Conservation (phyloP, 1,140 invertebrate genomes). For the Cotesia glomerata region DNA sequence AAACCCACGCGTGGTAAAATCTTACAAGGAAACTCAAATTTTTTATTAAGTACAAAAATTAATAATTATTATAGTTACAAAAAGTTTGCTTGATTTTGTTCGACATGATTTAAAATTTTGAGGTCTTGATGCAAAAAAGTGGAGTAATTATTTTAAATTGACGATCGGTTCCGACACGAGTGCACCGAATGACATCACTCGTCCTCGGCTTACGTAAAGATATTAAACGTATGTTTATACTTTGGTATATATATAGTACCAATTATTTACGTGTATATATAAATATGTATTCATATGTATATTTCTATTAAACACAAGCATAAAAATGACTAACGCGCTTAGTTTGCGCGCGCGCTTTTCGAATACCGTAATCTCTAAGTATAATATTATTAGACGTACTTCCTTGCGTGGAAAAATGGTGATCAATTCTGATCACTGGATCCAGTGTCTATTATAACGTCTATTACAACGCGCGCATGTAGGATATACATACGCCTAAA, state of each 20-base stretch:
- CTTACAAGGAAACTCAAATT: no score
- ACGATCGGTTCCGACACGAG: slow-evolving; percentile 16
- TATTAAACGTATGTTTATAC: slow-evolving; percentile 15
- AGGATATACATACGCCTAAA: no score
- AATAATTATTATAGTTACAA: no score
- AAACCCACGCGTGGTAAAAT: no score
- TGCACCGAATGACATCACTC: slow-evolving; percentile 46
- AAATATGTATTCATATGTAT: slow-evolving; percentile 17
- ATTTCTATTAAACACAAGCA: background rate
- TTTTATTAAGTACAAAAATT: no score
- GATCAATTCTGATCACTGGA: background rate
- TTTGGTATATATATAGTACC: no score
- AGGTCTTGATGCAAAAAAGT: no score
- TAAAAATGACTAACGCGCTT: no score
- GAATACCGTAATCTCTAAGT: background rate
- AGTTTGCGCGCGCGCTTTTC: background rate
- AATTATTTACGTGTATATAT: slow-evolving; percentile 5
- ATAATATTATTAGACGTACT: background rate
- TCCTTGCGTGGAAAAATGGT: background rate
- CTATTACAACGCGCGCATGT: no score
- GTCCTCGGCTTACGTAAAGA: slow-evolving; percentile 55
- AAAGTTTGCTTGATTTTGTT: no score
- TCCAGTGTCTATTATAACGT: background rate
- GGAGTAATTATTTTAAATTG: slow-evolving; percentile 1
- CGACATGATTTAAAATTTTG: no score